phyloP scores from a whole-genome alignment of 2,797 vertebrate genomes.

The Pangasius djambal region DNA sequence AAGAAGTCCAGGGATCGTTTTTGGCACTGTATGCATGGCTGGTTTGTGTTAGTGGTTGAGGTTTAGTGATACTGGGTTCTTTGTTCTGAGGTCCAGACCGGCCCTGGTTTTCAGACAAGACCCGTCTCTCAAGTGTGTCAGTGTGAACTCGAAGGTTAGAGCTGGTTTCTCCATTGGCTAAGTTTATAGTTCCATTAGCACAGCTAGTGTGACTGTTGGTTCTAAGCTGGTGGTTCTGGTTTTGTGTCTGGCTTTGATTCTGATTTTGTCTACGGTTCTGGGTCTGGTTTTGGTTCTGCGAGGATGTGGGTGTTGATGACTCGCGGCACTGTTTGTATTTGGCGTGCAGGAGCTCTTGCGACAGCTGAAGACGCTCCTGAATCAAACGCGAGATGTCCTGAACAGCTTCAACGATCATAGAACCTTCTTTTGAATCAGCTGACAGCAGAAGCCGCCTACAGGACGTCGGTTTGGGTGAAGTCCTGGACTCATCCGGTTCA shows the following conservation, averaged over 20 bases:
- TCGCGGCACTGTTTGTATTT: constrained; percentile 67
- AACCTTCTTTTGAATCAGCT: constrained; percentile 74
- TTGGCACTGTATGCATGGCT: constrained; percentile 68
- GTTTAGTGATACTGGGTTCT: constrained; percentile 72
- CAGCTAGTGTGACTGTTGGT: constrained; percentile 55
- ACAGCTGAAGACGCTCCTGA: constrained; percentile 82
- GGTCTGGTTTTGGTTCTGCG: constrained; percentile 54
- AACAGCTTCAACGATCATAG: constrained; percentile 77
- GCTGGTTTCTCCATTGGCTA: constrained; percentile 67
- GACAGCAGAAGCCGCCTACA: constrained; percentile 82
- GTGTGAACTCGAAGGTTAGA: constrained; percentile 75
- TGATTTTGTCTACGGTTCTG: constrained; percentile 61
- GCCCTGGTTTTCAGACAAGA: constrained; percentile 60
- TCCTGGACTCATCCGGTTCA: constrained; percentile 68
- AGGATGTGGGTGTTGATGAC: constrained; percentile 42
- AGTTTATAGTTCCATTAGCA: constrained; percentile 69
- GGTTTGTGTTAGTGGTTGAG: constrained; percentile 57
- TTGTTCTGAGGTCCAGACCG: constrained; percentile 74
- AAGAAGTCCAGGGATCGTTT: constrained; percentile 67
- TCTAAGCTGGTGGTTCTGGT: constrained; percentile 60
- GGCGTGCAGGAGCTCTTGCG: constrained; percentile 66
- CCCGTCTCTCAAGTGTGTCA: constrained; percentile 68
- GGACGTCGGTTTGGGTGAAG: constrained; percentile 80
- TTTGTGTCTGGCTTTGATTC: constrained; percentile 43
- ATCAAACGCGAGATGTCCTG: constrained; percentile 81